Evolutionary conservation across 2,888 invertebrate species (phyloP).

Genomic region (Anoplius nigerrimus): DNA sequence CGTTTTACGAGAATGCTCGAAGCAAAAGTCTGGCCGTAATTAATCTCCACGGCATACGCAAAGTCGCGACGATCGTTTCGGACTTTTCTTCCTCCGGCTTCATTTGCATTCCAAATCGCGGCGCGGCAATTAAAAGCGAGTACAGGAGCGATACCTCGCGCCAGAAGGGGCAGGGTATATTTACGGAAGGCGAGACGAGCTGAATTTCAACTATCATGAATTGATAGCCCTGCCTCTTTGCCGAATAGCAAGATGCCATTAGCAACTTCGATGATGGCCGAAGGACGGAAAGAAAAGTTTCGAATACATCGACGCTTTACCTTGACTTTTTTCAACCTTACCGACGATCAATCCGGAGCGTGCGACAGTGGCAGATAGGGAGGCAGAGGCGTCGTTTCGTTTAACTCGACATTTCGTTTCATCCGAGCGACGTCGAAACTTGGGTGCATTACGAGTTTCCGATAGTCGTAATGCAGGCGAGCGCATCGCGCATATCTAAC

Average conservation of each 20-base stretch:
- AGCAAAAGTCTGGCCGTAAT: no score
- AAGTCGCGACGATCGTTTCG: neutral
- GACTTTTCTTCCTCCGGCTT: neutral
- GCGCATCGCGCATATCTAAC: constrained; percentile 4
- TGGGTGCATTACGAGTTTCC: constrained; percentile 10
- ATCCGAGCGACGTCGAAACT: neutral
- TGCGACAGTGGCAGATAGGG: neutral
- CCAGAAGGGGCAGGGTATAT: no score
- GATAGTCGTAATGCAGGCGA: constrained; percentile 5
- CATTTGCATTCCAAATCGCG: constrained; percentile 12
- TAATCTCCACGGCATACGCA: neutral
- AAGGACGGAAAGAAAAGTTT: no score
- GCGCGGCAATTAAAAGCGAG: neutral
- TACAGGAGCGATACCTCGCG: no score
- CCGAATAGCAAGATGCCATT: no score
- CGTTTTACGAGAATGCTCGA: no score
- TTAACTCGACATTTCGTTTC: constrained; percentile 12
- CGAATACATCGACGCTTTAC: no score
- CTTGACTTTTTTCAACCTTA: no score
- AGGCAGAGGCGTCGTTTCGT: neutral
- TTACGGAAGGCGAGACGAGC: no score
- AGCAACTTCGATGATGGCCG: no score
- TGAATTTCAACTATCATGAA: no score
- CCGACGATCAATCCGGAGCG: neutral
- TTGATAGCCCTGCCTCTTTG: no score